Percentiles rank a stretch among this genome's conserved stretches.
phyloP scores from a whole-genome alignment of 2,888 invertebrate species.

The Melanargia galathea region DNA sequence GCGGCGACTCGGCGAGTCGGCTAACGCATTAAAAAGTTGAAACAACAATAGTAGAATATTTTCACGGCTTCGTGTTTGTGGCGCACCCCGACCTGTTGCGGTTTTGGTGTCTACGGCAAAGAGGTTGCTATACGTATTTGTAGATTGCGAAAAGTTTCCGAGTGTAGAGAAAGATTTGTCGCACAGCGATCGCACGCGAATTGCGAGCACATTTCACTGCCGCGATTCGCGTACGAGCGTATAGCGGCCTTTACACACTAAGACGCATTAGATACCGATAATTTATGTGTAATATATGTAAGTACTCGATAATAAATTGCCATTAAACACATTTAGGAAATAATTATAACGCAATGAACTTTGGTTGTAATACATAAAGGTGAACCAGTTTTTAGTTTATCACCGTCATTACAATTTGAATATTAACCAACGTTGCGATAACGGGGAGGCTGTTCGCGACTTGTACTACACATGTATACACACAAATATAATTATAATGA shows the following conservation, averaged over 20 bases:
- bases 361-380: constrained; percentile 66
- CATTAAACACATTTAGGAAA: constrained; percentile 63
- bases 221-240: too few relatives aligned
- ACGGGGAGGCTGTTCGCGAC: constrained; percentile 25
- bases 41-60: too few relatives aligned
- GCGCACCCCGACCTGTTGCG: too few relatives aligned
- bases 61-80: too few relatives aligned
- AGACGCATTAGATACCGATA: neutral
- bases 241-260: neutral
- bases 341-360: constrained; percentile 61
- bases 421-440: constrained; percentile 50
- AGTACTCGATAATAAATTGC: constrained; percentile 36
- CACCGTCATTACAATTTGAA: constrained; percentile 54
- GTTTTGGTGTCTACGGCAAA: too few relatives aligned
- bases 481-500: neutral
- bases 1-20: too few relatives aligned
- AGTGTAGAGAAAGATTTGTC: too few relatives aligned
- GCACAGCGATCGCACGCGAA: too few relatives aligned
- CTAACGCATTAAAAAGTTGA: too few relatives aligned
- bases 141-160: too few relatives aligned
- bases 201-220: too few relatives aligned
- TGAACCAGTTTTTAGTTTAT: constrained; percentile 68
- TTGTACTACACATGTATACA: constrained; percentile 29
- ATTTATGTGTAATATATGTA: neutral
- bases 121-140: too few relatives aligned